Percentiles rank a stretch among this genome's conserved stretches.
These are phyloP conservation scores for Sebastes flavidus DNA, from an alignment of 2,797 vertebrate genomes.

Conservation along the genomic window DNA sequence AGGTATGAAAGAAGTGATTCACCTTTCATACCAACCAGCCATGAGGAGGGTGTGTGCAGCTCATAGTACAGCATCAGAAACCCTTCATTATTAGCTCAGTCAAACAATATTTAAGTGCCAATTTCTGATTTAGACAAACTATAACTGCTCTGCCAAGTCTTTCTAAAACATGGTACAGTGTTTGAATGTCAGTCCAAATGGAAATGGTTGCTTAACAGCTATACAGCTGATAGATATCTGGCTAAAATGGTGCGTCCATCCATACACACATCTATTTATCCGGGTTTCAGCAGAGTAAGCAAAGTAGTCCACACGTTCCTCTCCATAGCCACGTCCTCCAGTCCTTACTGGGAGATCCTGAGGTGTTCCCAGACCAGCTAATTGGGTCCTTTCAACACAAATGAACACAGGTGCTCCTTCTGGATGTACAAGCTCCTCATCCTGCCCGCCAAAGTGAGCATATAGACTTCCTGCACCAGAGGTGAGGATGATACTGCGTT, in stretches of 20 bases:
- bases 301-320: neutral
- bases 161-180: neutral
- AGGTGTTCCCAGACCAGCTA: neutral
- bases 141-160: neutral
- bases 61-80: neutral
- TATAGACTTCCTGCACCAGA: neutral
- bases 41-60: neutral
- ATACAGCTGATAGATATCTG: neutral
- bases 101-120: neutral
- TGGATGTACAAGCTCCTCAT: neutral
- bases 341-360: neutral
- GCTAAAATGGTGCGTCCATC: neutral
- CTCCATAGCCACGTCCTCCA: neutral
- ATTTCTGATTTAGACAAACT: neutral
- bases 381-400: neutral
- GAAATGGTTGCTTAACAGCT: neutral
- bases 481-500: neutral
- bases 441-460: neutral
- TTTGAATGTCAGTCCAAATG: slow-evolving; percentile 4
- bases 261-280: neutral
- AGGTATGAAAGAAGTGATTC: neutral
- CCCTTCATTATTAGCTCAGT: neutral
- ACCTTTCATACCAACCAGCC: neutral
- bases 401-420: neutral
- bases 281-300: neutral